Evolutionary conservation across 2,113 vertebrate genomes (phyloP).

Genomic region (Gracilinanus agilis): DNA sequence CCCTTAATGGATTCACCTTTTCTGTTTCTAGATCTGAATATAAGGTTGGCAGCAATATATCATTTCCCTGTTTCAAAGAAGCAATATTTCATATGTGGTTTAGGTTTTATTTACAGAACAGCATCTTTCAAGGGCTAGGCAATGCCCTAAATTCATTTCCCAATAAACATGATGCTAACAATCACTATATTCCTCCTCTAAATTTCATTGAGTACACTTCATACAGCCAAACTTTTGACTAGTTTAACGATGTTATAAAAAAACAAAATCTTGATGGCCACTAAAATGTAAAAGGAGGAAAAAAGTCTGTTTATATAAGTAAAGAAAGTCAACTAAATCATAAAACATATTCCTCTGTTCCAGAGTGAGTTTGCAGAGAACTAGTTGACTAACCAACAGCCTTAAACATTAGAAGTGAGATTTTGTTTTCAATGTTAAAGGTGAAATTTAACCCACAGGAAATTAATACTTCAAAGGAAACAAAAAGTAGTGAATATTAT

Average conservation of each 20-base stretch:
- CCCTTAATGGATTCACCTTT: background rate
- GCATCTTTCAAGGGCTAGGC: background rate
- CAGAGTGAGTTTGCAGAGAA: background rate
- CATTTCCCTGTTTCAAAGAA: background rate
- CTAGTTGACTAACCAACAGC: background rate
- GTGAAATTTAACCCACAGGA: background rate
- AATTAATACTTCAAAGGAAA: background rate
- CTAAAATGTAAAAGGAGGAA: background rate
- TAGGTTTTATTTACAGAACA: constrained; percentile 32
- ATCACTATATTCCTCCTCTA: background rate
- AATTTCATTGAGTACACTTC: background rate
- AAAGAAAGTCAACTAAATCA: background rate
- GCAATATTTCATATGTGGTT: background rate
- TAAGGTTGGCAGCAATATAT: background rate
- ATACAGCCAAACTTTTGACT: background rate
- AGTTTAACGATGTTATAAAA: background rate
- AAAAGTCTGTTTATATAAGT: background rate
- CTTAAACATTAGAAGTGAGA: too few relatives aligned
- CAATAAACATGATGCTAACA: background rate
- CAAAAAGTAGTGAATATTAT: background rate
- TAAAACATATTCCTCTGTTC: background rate
- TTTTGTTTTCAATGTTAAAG: background rate
- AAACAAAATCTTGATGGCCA: background rate
- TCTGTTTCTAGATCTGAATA: background rate
- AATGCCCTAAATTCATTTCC: background rate